Evolutionary conservation across 2,113 vertebrate genomes (phyloP), one percentile per base, ranked within the genome.

Genomic region (Peromyscus californicus): DNA sequence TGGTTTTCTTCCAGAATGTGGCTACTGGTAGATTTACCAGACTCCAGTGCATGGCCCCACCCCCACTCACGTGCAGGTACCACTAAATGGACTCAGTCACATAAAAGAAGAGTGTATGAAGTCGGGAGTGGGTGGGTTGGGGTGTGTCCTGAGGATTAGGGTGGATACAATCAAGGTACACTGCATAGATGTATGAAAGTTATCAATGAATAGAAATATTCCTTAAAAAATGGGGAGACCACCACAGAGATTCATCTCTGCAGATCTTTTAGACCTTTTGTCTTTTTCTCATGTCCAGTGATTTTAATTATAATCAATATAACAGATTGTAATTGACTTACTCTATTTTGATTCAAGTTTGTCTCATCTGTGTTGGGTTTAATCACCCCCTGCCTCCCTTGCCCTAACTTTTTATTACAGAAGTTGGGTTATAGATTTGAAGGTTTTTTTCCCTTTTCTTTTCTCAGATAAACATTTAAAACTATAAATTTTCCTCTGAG

Each of bases 391-490:
- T 9, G 10, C 0, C 45, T 7, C 45, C 45, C 45, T 48, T 48
- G 0, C 17, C 26, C 16, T 16, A 42, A 42, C 76, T 92, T 82
- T 12, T 82, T 86, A 26, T 67, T 33, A 89, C 12, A 36, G 39
- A 79, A 74, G 21, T 67, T 92, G 69, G 29, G 59, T 76, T 22
- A 33, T 10, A 51, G 57, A 70, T 59, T 65, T 57, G n/a, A 84
- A 19, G 45, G 45, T 33, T 33, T 33, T 33, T 51, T 7, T 3
- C 17, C 0, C 26, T 72, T 92, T 75, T 79, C 39, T 54, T 83
- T 65, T 83, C 45, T 61, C n/a, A 74, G 6, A 1, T 74, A 84
- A 93, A 26, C 29, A 91, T 90, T 36, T 89, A 80, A 90, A 96
- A 31, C 29, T 89, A 33, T 89, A 75, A 33, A 45, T 54, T 89